phyloP scores from a whole-genome alignment of 2,113 vertebrate species.

The Notothenia coriiceps region DNA sequence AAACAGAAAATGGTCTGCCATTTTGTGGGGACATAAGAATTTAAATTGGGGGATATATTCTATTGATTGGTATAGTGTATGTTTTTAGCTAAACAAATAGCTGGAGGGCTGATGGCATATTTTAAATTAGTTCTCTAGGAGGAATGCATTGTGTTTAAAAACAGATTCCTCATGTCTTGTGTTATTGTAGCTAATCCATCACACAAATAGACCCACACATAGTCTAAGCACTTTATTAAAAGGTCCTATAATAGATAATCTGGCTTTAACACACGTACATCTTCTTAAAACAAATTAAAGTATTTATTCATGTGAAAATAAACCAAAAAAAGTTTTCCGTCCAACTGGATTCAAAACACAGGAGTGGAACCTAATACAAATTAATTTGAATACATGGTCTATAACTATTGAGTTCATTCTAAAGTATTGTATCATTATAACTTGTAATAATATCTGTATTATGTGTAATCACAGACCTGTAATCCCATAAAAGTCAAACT shows the following conservation, averaged over 20 bases:
- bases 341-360: background rate
- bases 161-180: background rate
- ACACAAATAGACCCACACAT: conserved; percentile 14
- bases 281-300: conserved; percentile 2
- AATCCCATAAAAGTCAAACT: background rate
- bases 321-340: background rate
- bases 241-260: background rate
- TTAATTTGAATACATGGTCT: too few relatives aligned
- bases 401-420: background rate
- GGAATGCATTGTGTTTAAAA: background rate
- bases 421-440: background rate
- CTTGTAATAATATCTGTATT: background rate
- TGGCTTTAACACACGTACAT: background rate
- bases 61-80: background rate
- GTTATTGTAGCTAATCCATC: background rate
- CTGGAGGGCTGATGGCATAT: background rate
- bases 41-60: background rate
- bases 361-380: background rate
- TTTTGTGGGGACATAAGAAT: background rate
- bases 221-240: conserved; percentile 1
- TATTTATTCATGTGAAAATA: background rate
- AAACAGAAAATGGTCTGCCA: background rate
- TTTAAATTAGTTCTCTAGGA: background rate
- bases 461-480: background rate
- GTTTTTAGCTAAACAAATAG: background rate